These are phyloP conservation scores for Phengaris alcon DNA, from an alignment of 2,888 invertebrate genomes.

Conservation along the genomic window DNA sequence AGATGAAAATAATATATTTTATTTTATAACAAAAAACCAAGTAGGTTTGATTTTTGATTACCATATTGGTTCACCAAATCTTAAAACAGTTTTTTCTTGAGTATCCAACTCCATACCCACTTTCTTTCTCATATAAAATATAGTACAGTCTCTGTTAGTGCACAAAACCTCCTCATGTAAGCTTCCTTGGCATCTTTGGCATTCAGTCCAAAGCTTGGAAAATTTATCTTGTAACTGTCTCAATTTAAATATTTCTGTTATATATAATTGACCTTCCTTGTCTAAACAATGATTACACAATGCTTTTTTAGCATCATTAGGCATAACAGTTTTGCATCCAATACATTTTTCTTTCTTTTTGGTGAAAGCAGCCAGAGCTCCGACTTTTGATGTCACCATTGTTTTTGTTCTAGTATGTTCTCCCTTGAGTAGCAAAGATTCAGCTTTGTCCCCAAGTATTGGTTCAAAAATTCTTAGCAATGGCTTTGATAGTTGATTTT, in stretches of 20 bases:
- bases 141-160: conserved; percentile 98
- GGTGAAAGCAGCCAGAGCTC: conserved; percentile 96
- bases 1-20: neutral
- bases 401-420: conserved; percentile 97
- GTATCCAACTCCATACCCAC: conserved; percentile 95
- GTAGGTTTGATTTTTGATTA: conserved; percentile 53
- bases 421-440: conserved; percentile 94
- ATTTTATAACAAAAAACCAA: neutral
- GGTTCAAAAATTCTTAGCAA: conserved; percentile 98
- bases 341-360: conserved; percentile 95
- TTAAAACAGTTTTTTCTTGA: conserved; percentile 88
- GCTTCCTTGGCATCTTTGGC: conserved; percentile 98
- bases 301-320: conserved; percentile 84
- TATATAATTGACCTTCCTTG: conserved; percentile 90
- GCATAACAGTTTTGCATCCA: conserved; percentile 94
- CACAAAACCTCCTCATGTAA: conserved; percentile 98
- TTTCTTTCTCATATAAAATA: conserved; percentile 99
- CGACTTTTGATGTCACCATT: conserved; percentile 95
- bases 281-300: conserved; percentile 89
- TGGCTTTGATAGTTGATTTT: conserved; percentile 98
- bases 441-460: conserved; percentile 97
- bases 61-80: conserved; percentile 90
- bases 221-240: conserved; percentile 93
- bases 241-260: conserved; percentile 87
- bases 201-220: conserved; percentile 97